Conservation (phyloP, 1,140 invertebrate species). For the Scaptomyza pallida region DNA sequence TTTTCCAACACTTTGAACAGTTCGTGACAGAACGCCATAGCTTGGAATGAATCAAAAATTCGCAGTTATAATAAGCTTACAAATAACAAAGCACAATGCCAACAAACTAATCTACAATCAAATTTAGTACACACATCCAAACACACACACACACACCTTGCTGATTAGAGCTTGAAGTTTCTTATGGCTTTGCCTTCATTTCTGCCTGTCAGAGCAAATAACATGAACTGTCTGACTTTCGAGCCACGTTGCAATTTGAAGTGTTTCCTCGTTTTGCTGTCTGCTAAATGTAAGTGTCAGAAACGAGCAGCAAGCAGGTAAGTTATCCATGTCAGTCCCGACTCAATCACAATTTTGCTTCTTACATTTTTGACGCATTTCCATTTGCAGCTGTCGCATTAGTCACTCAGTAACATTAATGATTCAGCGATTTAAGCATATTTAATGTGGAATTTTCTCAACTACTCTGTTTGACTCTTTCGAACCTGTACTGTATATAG, state of each 20-base stretch:
- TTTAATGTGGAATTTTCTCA: constrained; percentile 43
- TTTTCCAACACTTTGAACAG: not conserved
- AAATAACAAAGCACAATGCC: constrained; percentile 9
- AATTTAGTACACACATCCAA: not conserved
- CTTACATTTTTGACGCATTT: constrained; percentile 52
- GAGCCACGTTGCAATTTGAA: constrained; percentile 11
- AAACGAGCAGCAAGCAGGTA: constrained; percentile 11
- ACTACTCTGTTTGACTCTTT: too few relatives aligned
- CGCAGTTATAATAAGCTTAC: not conserved
- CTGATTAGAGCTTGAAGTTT: constrained; percentile 34
- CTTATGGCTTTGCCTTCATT: constrained; percentile 26
- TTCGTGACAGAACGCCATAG: not conserved
- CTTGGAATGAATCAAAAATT: not conserved
- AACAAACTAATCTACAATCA: constrained; percentile 6
- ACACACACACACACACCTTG: not conserved
- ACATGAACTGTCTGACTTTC: constrained; percentile 45
- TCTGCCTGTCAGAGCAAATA: constrained; percentile 64
- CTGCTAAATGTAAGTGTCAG: constrained; percentile 11
- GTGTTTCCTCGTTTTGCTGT: constrained; percentile 39
- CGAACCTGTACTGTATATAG: too few relatives aligned
- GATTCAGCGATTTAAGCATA: constrained; percentile 55
- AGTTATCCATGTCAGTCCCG: constrained; percentile 18
- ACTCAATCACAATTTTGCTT: constrained; percentile 41
- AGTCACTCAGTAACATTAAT: constrained; percentile 48
- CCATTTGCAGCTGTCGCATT: constrained; percentile 46